phyloP scores from a whole-genome alignment of 2,113 vertebrate genomes.

The Bubo bubo region DNA sequence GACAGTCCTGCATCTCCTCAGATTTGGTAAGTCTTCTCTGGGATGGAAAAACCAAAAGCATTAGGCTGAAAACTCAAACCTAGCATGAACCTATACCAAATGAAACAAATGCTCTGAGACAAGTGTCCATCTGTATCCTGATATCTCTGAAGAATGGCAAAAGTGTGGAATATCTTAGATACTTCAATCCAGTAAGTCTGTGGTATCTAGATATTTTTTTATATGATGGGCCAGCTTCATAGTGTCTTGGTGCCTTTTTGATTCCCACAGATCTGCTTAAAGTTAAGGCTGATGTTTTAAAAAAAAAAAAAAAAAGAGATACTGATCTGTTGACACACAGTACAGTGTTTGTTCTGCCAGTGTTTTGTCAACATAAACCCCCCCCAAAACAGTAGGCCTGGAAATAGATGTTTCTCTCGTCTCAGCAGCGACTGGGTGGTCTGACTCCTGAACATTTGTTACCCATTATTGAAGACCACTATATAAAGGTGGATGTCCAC shows the following conservation, averaged over 20 bases:
- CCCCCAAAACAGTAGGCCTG: neutral
- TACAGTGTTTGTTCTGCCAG: neutral
- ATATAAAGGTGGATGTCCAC: neutral
- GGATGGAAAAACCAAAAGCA: neutral
- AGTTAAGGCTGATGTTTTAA: neutral
- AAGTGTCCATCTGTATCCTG: neutral
- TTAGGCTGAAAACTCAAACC: neutral
- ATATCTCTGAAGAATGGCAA: neutral
- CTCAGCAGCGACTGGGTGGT: constrained; percentile 4
- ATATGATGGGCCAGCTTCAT: neutral
- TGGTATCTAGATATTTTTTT: neutral
- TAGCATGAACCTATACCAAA: neutral
- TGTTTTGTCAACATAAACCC: neutral
- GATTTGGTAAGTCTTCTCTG: neutral
- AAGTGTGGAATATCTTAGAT: neutral
- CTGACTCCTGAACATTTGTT: neutral
- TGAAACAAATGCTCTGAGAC: neutral
- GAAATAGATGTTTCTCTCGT: constrained; percentile 2
- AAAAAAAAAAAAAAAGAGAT: neutral
- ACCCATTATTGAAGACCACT: neutral
- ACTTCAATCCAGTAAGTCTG: neutral
- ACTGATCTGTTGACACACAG: neutral
- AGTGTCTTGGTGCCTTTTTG: neutral
- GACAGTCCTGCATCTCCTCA: neutral
- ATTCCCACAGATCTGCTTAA: neutral